These are phyloP conservation scores for Eolophus roseicapilla DNA, from an alignment of 2,113 vertebrate species.

Conservation along the genomic window DNA sequence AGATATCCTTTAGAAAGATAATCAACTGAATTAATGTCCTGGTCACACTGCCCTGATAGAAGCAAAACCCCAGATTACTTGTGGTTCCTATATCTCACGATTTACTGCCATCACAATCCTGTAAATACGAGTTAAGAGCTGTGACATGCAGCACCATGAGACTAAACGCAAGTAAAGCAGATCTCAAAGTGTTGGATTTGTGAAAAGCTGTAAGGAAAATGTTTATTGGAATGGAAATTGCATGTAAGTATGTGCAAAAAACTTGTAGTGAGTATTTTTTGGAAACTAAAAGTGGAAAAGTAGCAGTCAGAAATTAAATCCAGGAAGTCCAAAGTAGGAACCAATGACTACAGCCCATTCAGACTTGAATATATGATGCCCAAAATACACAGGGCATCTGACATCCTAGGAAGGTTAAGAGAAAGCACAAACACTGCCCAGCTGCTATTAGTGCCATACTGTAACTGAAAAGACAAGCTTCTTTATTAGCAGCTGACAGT, in stretches of 20 bases:
- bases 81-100: not conserved
- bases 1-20: not conserved
- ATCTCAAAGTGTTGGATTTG: not conserved
- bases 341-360: not conserved
- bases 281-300: constrained; percentile 39
- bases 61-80: not conserved
- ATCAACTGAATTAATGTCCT: not conserved
- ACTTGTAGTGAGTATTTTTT: not conserved
- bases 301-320: constrained; percentile 33
- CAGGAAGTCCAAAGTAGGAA: constrained; percentile 15
- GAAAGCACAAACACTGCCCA: not conserved
- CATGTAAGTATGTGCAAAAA: constrained; percentile 18
- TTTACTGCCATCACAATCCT: not conserved
- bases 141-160: accelerated
- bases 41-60: not conserved
- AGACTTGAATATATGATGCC: not conserved
- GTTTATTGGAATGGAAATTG: constrained; percentile 37
- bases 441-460: not conserved
- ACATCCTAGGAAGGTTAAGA: not conserved
- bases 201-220: constrained; percentile 5
- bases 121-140: not conserved
- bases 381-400: not conserved
- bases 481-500: not conserved
- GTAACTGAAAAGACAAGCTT: not conserved
- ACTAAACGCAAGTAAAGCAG: not conserved